Evolutionary conservation across 2,888 invertebrate genomes (phyloP).

Genomic region (Sclerodermus sp.): DNA sequence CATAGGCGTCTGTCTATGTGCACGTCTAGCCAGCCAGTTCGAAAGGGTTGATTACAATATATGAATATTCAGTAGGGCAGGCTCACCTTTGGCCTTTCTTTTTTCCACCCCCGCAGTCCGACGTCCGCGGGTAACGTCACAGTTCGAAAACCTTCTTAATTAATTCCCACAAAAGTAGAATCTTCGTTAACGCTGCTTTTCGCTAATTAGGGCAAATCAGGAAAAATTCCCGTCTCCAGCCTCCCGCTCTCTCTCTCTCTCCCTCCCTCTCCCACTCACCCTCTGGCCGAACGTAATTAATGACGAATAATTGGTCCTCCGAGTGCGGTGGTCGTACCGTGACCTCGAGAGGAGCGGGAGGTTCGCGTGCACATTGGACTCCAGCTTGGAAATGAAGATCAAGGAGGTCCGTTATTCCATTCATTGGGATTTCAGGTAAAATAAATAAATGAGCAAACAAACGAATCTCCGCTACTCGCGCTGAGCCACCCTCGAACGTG

Average conservation of each 20-base stretch:
- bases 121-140: conserved; percentile 22
- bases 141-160: conserved; percentile 44
- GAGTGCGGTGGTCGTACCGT: no score
- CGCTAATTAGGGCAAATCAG: conserved; percentile 46
- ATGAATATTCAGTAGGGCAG: conserved; percentile 54
- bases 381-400: no score
- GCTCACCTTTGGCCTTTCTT: conserved; percentile 28
- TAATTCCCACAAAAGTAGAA: conserved; percentile 48
- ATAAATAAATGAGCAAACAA: no score
- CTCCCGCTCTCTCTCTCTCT: not conserved
- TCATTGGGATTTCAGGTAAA: no score
- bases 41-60: conserved; percentile 52
- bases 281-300: not conserved
- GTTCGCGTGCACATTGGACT: no score
- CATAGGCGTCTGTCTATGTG: no score
- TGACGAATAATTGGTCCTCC: no score
- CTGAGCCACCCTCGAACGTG: no score
- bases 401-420: no score
- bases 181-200: conserved; percentile 47
- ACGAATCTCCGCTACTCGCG: no score
- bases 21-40: conserved; percentile 24
- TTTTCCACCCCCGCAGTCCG: conserved; percentile 15
- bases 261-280: not conserved
- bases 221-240: not conserved
- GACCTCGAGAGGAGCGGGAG: no score